Evolutionary conservation across 2,888 invertebrate genomes (phyloP), one percentile per base, ranked within the genome.

Genomic region (Ditula angustiorana): DNA sequence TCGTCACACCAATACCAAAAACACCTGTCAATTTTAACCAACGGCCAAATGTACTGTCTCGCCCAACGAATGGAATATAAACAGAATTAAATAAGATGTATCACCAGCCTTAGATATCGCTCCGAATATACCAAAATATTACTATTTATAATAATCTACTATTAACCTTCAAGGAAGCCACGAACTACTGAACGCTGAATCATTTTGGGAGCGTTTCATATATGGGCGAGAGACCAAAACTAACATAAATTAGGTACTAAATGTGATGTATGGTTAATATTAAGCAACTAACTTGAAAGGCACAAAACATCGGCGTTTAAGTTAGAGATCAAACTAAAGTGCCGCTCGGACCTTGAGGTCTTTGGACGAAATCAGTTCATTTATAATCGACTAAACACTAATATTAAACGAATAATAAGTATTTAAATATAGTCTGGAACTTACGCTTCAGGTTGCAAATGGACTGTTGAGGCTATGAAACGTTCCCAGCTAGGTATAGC

Each of bases 61-160:
- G n/a, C n/a, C 13, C 24, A 19, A 28, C 37, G 24, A 23, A 46
- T 47, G 59, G 35, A 59, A 37, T 53, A 74, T 73, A 79, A 72
- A 75, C 70, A 73, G 73, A 76, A 83, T 80, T 84, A 82, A 77
- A 81, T 85, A 53, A 86, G 80, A 80, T 80, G 80, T 85, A 88
- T 90, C 90, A 90, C 89, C 90, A 90, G 89, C 88, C 90, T 90
- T 89, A 83, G 76, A 79, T 77, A 82, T 83, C 82, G 78, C 78
- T 74, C 73, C 71, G 76, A 74, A 77, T 74, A 74, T 78, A 75
- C 71, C 72, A 75, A 75, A 74, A 75, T 73, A 75, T 76, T 71
- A 74, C 60, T 66, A 63, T 66, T 28, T 28, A 64, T 33, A 55
- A 41, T 41, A 64, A 41, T 66, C 62, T 68, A 68, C 62, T 60